Conservation (phyloP, 2,888 invertebrate species). For the Leucophenga montana region DNA sequence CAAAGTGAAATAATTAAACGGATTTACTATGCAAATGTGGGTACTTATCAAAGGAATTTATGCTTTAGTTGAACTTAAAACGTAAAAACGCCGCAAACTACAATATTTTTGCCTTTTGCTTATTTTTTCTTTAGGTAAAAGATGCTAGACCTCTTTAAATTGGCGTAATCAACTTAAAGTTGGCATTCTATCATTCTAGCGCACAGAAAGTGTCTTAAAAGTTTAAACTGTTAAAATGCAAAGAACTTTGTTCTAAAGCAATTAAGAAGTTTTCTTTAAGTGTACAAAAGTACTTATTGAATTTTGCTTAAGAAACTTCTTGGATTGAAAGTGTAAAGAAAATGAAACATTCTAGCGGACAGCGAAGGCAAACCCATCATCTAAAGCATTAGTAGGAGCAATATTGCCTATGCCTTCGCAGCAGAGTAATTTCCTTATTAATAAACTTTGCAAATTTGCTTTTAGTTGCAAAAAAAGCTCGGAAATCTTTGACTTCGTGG, state of each 20-base stretch:
- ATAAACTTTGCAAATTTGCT: slow-evolving; percentile 16
- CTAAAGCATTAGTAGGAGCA: no score
- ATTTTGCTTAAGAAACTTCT: neutral
- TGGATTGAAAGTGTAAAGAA: no score
- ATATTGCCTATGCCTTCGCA: no score
- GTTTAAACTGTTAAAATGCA: neutral
- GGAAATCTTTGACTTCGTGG: no score
- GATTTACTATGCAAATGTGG: slow-evolving; percentile 19
- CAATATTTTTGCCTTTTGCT: neutral
- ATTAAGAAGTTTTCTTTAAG: slow-evolving; percentile 22
- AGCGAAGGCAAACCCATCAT: no score
- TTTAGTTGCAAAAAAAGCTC: neutral
- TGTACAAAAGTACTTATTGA: neutral
- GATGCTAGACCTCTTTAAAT: no score
- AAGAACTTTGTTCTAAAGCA: slow-evolving; percentile 15
- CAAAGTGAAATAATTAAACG: slow-evolving; percentile 17
- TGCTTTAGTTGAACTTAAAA: neutral
- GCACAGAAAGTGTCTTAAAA: neutral
- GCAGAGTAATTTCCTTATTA: slow-evolving; percentile 17
- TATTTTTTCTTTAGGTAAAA: neutral
- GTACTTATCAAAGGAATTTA: slow-evolving; percentile 12
- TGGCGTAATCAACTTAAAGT: no score
- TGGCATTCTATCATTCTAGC: no score
- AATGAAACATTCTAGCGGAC: no score
- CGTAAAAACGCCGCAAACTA: no score